These are phyloP conservation scores for Trichopoda pennipes DNA, from an alignment of 2,888 invertebrate genomes.

Conservation along the genomic window DNA sequence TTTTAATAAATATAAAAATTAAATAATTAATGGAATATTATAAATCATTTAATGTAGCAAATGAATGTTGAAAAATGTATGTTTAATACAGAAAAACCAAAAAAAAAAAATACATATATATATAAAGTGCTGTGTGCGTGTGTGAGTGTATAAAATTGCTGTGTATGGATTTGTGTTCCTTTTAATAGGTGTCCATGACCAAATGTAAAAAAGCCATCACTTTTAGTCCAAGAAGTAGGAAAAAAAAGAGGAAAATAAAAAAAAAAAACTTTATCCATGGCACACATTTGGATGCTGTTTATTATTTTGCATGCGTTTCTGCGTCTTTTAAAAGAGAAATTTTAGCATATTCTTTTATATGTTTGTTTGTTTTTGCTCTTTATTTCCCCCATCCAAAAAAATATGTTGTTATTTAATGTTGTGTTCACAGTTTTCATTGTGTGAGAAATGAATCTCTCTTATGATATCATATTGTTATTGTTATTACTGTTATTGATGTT, in stretches of 20 bases:
- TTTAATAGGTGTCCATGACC: slow-evolving; percentile 68
- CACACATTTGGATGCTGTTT: slow-evolving; percentile 68
- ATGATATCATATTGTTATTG: slow-evolving; percentile 38
- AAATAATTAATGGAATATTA: background rate
- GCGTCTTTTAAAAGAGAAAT: slow-evolving; percentile 63
- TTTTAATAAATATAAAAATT: background rate
- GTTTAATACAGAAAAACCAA: slow-evolving; percentile 5
- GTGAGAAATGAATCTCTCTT: slow-evolving; percentile 51
- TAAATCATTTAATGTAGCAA: background rate
- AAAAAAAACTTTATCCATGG: slow-evolving; percentile 63
- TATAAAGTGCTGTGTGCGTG: slow-evolving; percentile 29
- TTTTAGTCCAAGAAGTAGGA: slow-evolving; percentile 55
- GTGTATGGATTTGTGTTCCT: slow-evolving; percentile 44
- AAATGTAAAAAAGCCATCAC: slow-evolving; percentile 61
- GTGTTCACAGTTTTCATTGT: slow-evolving; percentile 23
- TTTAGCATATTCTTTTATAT: slow-evolving; percentile 27
- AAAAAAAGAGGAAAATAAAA: slow-evolving; percentile 50
- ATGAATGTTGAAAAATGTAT: background rate
- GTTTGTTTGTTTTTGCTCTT: slow-evolving; percentile 36
- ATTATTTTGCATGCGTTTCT: slow-evolving; percentile 67
- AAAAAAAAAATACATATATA: slow-evolving; percentile 23
- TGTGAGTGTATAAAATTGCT: slow-evolving; percentile 34
- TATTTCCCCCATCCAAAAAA: slow-evolving; percentile 10
- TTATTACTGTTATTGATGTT: background rate
- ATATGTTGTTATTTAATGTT: slow-evolving; percentile 33